Percentiles rank a stretch among this genome's conserved stretches.
Evolutionary conservation across 2,113 vertebrate genomes (phyloP).

Genomic region (Labrus mixtus): DNA sequence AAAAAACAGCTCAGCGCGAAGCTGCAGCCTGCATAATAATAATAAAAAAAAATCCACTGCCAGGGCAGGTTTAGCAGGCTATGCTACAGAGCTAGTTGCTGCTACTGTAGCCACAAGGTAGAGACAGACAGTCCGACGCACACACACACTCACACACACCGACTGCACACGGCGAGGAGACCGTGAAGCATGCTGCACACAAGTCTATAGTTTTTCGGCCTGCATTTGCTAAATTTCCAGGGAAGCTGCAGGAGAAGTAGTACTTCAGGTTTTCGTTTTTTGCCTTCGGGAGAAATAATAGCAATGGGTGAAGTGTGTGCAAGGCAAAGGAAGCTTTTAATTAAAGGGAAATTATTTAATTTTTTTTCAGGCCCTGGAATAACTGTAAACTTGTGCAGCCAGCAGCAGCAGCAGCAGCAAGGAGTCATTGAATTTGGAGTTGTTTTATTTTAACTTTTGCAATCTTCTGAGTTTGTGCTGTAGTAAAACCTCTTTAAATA

Average conservation of each 20-base stretch:
- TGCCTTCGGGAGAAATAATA: background rate
- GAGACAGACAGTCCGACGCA: slow-evolving; percentile 39
- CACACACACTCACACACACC: background rate
- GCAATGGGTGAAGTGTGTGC: slow-evolving; percentile 17
- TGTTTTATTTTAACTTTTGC: slow-evolving; percentile 5
- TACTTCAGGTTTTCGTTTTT: background rate
- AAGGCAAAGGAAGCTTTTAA: slow-evolving; percentile 25
- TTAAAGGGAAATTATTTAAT: background rate
- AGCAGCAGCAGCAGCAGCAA: background rate
- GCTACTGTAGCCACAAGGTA: slow-evolving; percentile 75
- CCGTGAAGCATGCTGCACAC: slow-evolving; percentile 50
- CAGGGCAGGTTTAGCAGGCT: slow-evolving; percentile 76
- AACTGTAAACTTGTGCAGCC: slow-evolving; percentile 16
- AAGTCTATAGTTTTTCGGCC: slow-evolving; percentile 37
- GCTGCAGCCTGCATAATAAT: slow-evolving; percentile 54
- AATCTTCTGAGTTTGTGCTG: background rate
- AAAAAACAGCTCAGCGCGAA: slow-evolving; percentile 39
- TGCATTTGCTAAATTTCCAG: slow-evolving; percentile 37
- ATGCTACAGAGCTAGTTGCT: slow-evolving; percentile 79
- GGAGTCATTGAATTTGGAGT: background rate
- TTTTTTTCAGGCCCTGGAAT: background rate
- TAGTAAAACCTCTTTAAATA: background rate
- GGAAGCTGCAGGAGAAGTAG: background rate
- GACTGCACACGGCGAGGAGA: slow-evolving; percentile 31
- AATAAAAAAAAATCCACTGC: slow-evolving; percentile 44